phyloP scores from a whole-genome alignment of 2,113 vertebrate genomes.

The Ictalurus furcatus region DNA sequence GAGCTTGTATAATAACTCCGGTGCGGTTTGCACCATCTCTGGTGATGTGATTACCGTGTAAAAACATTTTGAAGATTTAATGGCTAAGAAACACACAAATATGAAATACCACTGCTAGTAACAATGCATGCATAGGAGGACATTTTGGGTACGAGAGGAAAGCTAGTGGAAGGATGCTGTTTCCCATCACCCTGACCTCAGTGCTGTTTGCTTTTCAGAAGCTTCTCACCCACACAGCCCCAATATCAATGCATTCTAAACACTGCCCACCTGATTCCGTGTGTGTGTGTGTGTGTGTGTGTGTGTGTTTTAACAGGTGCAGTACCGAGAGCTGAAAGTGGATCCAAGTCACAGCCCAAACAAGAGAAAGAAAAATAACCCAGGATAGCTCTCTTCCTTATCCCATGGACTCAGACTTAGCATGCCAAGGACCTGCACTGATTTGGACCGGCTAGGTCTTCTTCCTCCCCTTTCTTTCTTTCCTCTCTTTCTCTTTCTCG shows the following conservation, averaged over 20 bases:
- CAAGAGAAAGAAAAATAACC: slow-evolving; percentile 98
- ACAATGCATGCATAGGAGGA: not conserved
- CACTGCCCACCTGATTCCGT: slow-evolving; percentile 51
- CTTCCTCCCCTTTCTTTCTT: slow-evolving; percentile 53
- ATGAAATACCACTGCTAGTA: not conserved
- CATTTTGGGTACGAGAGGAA: not conserved
- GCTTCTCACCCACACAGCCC: slow-evolving; percentile 65
- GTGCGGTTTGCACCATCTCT: slow-evolving; percentile 19
- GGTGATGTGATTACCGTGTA: not conserved
- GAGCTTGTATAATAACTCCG: slow-evolving; percentile 8
- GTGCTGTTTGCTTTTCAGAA: slow-evolving; percentile 72
- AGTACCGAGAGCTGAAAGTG: slow-evolving; percentile 94
- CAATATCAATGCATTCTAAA: slow-evolving; percentile 54
- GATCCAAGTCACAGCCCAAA: slow-evolving; percentile 92
- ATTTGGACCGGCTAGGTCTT: slow-evolving; percentile 59
- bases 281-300: slow-evolving; percentile 78
- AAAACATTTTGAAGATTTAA: slow-evolving; percentile 22
- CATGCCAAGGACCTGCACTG: slow-evolving; percentile 71
- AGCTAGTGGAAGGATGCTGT: not conserved
- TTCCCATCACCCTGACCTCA: slow-evolving; percentile 21
- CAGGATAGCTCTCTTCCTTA: slow-evolving; percentile 77
- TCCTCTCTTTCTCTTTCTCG: slow-evolving; percentile 19
- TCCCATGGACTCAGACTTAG: slow-evolving; percentile 65
- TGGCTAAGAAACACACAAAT: not conserved
- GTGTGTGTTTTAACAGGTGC: slow-evolving; percentile 97